Conservation (phyloP, 2,797 vertebrate genomes). For the Pangasius sanitwongsei region DNA sequence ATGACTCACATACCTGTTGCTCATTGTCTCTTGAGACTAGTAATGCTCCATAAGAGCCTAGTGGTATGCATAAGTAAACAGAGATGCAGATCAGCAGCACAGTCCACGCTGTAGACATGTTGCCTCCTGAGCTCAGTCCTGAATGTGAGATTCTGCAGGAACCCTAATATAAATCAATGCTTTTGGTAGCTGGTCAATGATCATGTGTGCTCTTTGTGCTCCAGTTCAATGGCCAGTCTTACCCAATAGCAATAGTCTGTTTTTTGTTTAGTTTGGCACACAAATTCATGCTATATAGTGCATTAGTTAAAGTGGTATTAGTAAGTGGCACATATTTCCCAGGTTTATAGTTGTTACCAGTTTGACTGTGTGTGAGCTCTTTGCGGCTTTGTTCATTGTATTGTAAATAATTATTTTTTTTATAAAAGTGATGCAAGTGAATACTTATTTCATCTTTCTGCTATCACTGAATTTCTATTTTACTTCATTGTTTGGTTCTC, state of each 20-base stretch:
- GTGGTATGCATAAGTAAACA: slow-evolving; percentile 41
- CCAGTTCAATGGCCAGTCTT: neutral
- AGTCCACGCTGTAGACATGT: slow-evolving; percentile 51
- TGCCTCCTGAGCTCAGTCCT: neutral
- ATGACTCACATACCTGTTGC: slow-evolving; percentile 56
- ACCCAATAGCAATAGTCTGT: neutral
- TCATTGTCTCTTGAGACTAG: slow-evolving; percentile 58
- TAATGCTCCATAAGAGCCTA: slow-evolving; percentile 50
- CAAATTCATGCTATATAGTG: neutral
- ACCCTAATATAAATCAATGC: neutral
- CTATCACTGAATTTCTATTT: neutral
- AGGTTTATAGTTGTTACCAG: neutral
- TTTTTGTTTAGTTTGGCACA: neutral
- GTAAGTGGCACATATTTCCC: neutral
- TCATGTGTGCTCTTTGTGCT: neutral
- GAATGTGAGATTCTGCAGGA: neutral
- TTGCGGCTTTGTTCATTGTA: neutral
- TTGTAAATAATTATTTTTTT: neutral
- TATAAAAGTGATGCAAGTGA: too few species aligned
- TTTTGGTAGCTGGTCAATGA: neutral
- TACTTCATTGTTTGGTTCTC: neutral
- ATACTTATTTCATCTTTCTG: neutral
- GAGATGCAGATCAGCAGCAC: slow-evolving; percentile 58
- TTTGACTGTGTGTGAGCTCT: neutral
- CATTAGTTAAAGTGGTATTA: neutral